These are phyloP conservation scores for Antechinus flavipes DNA, from an alignment of 2,113 vertebrate species.

Conservation along the genomic window DNA sequence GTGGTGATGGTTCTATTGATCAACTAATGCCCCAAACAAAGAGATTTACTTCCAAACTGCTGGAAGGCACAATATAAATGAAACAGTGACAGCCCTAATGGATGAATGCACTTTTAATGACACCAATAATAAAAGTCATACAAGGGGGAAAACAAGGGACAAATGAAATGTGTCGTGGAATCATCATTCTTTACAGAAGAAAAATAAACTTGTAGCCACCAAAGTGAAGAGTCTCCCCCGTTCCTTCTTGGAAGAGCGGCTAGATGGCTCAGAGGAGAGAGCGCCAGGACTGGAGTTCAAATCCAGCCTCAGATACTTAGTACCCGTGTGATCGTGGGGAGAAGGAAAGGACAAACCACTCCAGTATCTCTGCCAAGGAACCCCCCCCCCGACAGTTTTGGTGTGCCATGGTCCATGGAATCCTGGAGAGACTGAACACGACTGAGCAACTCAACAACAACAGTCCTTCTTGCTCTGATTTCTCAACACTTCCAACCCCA, in stretches of 20 bases:
- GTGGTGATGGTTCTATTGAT: conserved; percentile 70
- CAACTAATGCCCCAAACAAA: conserved; percentile 79
- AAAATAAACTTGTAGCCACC: conserved; percentile 48
- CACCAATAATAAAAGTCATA: conserved; percentile 75
- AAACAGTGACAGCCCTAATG: conserved; percentile 67
- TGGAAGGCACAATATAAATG: conserved; percentile 74
- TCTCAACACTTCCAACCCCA: neutral
- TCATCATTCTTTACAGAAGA: conserved; percentile 71
- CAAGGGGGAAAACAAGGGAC: conserved; percentile 74
- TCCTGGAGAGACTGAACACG: neutral
- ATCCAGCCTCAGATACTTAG: neutral
- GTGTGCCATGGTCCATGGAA: neutral
- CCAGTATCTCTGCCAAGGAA: neutral
- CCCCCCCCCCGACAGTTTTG: neutral
- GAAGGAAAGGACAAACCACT: neutral
- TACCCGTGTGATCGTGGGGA: neutral
- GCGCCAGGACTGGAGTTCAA: neutral
- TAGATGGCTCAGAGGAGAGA: neutral
- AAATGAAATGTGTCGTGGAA: conserved; percentile 72
- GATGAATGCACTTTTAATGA: conserved; percentile 74
- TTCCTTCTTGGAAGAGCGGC: neutral
- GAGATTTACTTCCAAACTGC: conserved; percentile 77
- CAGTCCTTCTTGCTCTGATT: neutral
- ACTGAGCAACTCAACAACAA: neutral
- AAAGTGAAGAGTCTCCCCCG: conserved; percentile 39